Evolutionary conservation across 2,113 vertebrate genomes (phyloP), one percentile per base, ranked within the genome.

Genomic region (Sclerurus mexicanus): DNA sequence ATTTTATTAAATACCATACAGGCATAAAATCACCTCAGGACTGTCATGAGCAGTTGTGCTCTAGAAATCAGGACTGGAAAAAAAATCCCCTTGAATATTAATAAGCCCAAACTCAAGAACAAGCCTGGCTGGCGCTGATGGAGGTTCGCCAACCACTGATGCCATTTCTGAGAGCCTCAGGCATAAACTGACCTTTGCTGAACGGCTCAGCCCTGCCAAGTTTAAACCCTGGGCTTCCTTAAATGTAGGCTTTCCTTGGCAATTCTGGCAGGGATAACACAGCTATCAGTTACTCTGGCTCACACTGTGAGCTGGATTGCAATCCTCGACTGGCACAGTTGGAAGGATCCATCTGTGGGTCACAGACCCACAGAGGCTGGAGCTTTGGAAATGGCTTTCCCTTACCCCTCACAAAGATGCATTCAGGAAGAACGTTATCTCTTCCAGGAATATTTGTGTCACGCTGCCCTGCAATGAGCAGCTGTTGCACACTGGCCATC

Each of bases 111-210:
- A 90, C 76, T 93, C 44, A 69, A 87, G 69, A 89, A 85, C 35
- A 50, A 97, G 93, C 64, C 85, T 62, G 89, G 69, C 37, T 66
- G 88, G 93, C 6, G 2, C 64, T 37, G 67, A 93, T 58, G 92
- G 90, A 93, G 50, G 25, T 39, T 81, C 5, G 46, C 92, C 71
- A 87, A 78, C 53, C 87, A 73, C 44, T 59, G 78, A 52, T 75
- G 85, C 63, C 53, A 60, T 55, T 95, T 77, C 49, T 86, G 91
- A 39, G 52, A 75, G 84, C 84, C 91, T 68, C 49, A 42, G 94
- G 90, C 76, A 97, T 84, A 96, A 90, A 96, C 87, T 74, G 94
- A 92, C 88, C 92, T 94, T 92, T 93, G 63, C 87, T 96, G 78
- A 85, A 94, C 21, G 83, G 91, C 79, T 92, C 28, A 11, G 77